These are phyloP conservation scores for Acrossocheilus wenchowensis DNA, from an alignment of 2,797 vertebrate species.

Conservation along the genomic window DNA sequence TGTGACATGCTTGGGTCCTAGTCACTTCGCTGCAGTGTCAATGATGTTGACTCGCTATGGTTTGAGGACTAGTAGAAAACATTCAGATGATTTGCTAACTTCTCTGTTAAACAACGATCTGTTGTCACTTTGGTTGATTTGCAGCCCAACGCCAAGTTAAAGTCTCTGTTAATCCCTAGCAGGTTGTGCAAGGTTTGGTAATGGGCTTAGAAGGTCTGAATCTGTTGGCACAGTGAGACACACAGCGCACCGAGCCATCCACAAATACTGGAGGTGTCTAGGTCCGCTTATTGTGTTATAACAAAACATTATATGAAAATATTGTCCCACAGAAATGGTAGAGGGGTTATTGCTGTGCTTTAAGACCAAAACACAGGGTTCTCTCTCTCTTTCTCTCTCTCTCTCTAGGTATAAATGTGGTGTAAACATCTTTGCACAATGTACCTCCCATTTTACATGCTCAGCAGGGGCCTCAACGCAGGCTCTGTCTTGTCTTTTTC, in stretches of 20 bases:
- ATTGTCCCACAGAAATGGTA: constrained; percentile 50
- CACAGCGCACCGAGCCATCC: constrained; percentile 45
- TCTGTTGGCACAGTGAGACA: constrained; percentile 50
- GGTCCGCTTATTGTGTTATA: constrained; percentile 33
- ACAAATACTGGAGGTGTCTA: constrained; percentile 23
- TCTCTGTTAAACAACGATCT: not conserved
- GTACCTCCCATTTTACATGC: constrained; percentile 61
- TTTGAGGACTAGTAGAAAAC: not conserved
- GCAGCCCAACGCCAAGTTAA: not conserved
- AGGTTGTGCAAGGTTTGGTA: constrained; percentile 43
- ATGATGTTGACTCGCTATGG: not conserved
- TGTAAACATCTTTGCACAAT: constrained; percentile 39
- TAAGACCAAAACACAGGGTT: not conserved
- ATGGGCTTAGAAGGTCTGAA: constrained; percentile 57
- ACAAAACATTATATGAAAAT: constrained; percentile 32
- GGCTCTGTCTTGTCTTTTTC: constrained; percentile 70
- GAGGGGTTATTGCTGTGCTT: constrained; percentile 1
- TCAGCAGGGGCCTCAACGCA: constrained; percentile 63
- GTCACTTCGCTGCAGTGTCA: constrained; percentile 36
- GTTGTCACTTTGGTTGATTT: constrained; percentile 14
- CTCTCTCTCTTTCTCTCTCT: not conserved
- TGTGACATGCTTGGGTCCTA: constrained; percentile 14
- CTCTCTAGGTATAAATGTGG: constrained; percentile 37
- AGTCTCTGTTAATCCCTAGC: constrained; percentile 49
- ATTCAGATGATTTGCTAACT: not conserved